Evolutionary conservation across 2,888 invertebrate genomes (phyloP).

Genomic region (Eupelmus urozonus): DNA sequence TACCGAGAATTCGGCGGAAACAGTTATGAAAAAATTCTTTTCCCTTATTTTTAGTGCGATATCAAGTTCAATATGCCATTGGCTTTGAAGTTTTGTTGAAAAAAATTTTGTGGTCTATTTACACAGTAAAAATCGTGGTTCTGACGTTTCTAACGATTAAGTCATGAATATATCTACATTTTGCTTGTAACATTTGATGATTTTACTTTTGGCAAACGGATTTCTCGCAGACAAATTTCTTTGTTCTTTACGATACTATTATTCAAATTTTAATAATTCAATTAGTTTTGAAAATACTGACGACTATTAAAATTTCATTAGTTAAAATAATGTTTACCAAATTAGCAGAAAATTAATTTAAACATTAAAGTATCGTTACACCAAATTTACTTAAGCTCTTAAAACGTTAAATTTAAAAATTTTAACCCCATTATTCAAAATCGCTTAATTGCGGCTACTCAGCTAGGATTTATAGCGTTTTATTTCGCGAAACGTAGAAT

Average conservation of each 20-base stretch:
- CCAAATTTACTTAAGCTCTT: no score
- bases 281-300: not conserved
- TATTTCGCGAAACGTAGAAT: not conserved
- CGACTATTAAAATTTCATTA: not conserved
- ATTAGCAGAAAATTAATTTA: no score
- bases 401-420: no score
- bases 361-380: no score
- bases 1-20: not conserved
- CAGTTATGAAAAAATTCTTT: not conserved
- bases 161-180: not conserved
- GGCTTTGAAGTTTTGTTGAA: not conserved
- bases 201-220: conserved; percentile 28
- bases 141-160: not conserved
- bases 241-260: not conserved
- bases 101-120: not conserved
- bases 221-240: conserved; percentile 24
- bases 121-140: not conserved
- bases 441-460: not conserved
- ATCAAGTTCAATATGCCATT: not conserved
- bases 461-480: not conserved
- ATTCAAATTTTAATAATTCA: not conserved
- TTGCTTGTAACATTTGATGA: not conserved
- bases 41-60: not conserved
- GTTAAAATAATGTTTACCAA: no score
- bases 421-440: no score